These are phyloP conservation scores for Menidia menidia DNA, from an alignment of 2,797 vertebrate genomes.

Conservation along the genomic window DNA sequence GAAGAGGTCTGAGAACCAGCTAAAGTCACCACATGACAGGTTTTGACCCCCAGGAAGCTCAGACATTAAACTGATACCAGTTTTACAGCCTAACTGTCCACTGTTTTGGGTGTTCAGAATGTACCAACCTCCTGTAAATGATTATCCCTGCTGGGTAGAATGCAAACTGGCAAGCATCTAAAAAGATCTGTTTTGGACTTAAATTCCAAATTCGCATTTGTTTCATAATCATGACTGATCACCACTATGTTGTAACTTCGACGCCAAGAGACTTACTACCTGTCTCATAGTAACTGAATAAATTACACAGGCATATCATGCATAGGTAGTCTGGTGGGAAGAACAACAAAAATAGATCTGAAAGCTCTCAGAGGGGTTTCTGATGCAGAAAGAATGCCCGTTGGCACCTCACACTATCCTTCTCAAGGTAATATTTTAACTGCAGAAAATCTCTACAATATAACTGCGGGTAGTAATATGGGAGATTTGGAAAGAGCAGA, in stretches of 20 bases:
- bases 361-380: conserved; percentile 53
- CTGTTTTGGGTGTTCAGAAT: not conserved
- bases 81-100: not conserved
- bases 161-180: not conserved
- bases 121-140: not conserved
- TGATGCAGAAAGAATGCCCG: conserved; percentile 51
- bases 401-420: conserved; percentile 17
- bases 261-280: conserved; percentile 12
- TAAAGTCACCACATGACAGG: too few species aligned
- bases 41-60: not conserved
- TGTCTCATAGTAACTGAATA: conserved; percentile 30
- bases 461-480: not conserved
- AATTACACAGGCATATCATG: conserved; percentile 58
- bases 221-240: conserved; percentile 30
- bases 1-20: too few species aligned
- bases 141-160: conserved; percentile 9
- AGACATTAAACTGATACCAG: not conserved
- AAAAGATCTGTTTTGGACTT: not conserved
- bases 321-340: conserved; percentile 44
- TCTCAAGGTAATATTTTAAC: conserved; percentile 39
- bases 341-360: conserved; percentile 66
- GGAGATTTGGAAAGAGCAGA: conserved; percentile 1
- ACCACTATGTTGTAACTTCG: conserved; percentile 13
- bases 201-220: not conserved
- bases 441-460: conserved; percentile 12